Base-by-base conservation (phyloP, 1,140 invertebrate species). In the Neotoxoptera formosana region DNA sequence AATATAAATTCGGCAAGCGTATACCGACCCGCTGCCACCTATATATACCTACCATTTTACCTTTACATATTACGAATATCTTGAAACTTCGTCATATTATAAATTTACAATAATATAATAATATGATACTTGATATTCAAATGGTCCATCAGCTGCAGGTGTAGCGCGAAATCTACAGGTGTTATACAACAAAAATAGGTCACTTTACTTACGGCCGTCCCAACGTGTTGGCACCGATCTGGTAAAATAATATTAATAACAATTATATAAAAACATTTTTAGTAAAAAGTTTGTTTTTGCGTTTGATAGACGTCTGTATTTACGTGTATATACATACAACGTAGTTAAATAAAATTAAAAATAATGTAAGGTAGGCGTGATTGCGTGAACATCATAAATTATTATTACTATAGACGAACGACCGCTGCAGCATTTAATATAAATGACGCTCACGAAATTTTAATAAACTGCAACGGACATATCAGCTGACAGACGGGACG, bases 181-280 rank as follows among this genome's bases (percentile, higher is more conserved):
- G 36, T 47, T 11, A 25, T 30, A 76, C n/a, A 41, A 41, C n/a
- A 86, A 86, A 83, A 86, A 45, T 86, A 86, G 84, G 84, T 86
- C 84, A 86, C 84, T 47, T 47, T 47, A 7, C 17, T 7, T 23
- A 45, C 11, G 84, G 45, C 41, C 30, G 83, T 86, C 83, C 23
- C 41, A 45, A 47, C 45, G n/a, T 47, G 41, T 86, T 86, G 84
- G 84, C 84, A 86, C 45, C 11, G 4, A 30, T 47, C 41, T 76
- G 60, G 60, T 76, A 76, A 76, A 76, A 76, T 76, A 76, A 76
- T 76, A 76, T 76, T 76, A 76, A 76, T 76, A n/a, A 76, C 30
- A 76, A 76, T 76, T 76, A 76, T 76, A n/a, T 34, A 76, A n/a
- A 67, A 76, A 76, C 11, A 76, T 76, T 76, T 76, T 76, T 76